Base-by-base conservation (phyloP, 2,797 vertebrate species). In the Linurgus olivaceus region DNA sequence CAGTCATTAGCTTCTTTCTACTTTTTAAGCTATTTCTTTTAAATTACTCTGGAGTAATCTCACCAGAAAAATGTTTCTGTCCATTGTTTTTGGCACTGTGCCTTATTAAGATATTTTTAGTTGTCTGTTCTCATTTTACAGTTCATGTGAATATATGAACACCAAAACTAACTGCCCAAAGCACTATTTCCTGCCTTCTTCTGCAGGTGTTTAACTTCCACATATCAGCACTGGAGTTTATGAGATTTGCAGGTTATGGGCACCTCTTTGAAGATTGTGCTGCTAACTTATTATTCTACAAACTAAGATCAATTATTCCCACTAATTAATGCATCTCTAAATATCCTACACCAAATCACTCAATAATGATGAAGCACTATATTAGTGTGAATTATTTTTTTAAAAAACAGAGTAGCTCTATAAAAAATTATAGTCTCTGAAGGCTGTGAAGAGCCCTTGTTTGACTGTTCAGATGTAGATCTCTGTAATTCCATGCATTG, bases 11-110 rank as follows among this genome's bases (percentile, higher is more conserved):
- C 92, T 91, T 63, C 48, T 63, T 92, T 73, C 57, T 94, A 68
- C 75, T 89, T 94, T 76, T 90, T 93, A 70, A 94, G 82, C 85
- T 82, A 35, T 96, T 90, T 79, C 75, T 97, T 91, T 95, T 86
- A 92, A 95, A 74, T 94, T 55, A 88, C 50, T 95, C 62, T 75
- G 48, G 88, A 93, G 47, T 92, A 93, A 63, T 74, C 72, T 94
- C 48, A 63, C 42, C 51, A 84, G 87, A 93, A 92, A 96, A 97
- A 96, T 81, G 29, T 76, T 91, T 93, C 65, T 42, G 24, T 55
- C 62, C 74, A 90, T 94, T 91, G 68, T 80, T 90, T 94, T 96
- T 97, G 93, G 76, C 86, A 96, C 58, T 62, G 17, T 87, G 85
- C 83, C 62, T 4, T 94, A 78, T 90, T 90, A 78, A 79, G 70